Evolutionary conservation across 2,113 vertebrate species (phyloP), one percentile per base, ranked within the genome.

Genomic region (Macrotis lagotis): DNA sequence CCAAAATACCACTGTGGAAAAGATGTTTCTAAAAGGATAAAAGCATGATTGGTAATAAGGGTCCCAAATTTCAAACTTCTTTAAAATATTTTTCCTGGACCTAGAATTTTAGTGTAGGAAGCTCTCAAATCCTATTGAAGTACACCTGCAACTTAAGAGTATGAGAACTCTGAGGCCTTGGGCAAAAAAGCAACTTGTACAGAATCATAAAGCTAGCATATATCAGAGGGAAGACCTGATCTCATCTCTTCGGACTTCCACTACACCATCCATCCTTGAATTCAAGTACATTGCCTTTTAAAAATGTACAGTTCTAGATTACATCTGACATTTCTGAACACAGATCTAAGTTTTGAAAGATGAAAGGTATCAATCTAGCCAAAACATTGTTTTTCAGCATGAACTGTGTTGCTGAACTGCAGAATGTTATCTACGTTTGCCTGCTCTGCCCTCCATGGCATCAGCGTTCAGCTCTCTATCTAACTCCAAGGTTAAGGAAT

Each of bases 291-390:
- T 92, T 90, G 12, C n/a, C 88, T 88, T 91, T 9, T 83, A 55
- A 37, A 25, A 94, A 91, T 50, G 25, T 47, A 92, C 0, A 94
- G 51, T 90, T 97, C 95, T 31, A 90, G 28, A 66, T 88, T 93
- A 92, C 95, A 59, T 53, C 3, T 51, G 51, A n/a, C 28, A 83
- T 83, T 50, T 92, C 74, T 92, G 47, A 44, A 2, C 91, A 92
- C 3, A 66, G 31, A 66, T 66, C 55, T 66, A 37, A 66, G 55
- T 66, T 66, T 37, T 28, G 10, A 59, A 59, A 28, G 28, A 66
- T 55, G 93, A 95, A 51, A 97, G 93, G 51, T 90, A 53, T 93
- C 25, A 89, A 83, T 95, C 25, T 90, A 92, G 44, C 90, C 91
- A 90, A 19, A 93, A 31, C 11, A 66, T 66, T 66, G 55, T 59